Evolutionary conservation across 2,797 vertebrate species (phyloP).

Genomic region (Antennarius maculatus): DNA sequence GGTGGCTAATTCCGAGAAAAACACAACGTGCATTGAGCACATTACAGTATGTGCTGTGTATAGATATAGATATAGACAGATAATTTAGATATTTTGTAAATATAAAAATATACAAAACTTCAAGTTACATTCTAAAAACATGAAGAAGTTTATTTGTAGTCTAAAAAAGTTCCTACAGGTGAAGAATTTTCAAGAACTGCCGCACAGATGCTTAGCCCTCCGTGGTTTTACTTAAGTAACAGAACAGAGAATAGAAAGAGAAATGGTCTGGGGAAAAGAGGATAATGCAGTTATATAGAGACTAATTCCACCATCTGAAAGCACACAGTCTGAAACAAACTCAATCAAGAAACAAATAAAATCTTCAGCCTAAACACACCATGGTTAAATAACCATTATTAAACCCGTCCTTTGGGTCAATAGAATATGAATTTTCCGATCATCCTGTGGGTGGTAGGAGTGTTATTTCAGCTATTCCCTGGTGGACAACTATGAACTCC

Average conservation of each 20-base stretch:
- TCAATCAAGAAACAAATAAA: slow-evolving; percentile 60
- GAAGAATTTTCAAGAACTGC: no score
- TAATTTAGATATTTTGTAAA: no score
- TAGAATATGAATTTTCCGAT: slow-evolving; percentile 27
- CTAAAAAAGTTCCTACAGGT: no score
- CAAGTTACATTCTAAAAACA: no score
- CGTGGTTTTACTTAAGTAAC: slow-evolving; percentile 20
- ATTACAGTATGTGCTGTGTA: no score
- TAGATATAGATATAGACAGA: no score
- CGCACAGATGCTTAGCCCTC: slow-evolving; percentile 7
- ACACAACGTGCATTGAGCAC: no score
- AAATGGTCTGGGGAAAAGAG: slow-evolving; percentile 20
- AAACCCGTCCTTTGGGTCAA: slow-evolving; percentile 35
- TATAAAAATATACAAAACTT: no score
- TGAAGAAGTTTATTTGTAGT: no score
- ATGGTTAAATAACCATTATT: slow-evolving; percentile 43
- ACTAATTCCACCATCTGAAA: slow-evolving; percentile 54
- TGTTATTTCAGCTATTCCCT: slow-evolving; percentile 30
- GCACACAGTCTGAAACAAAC: slow-evolving; percentile 62
- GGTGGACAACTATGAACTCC: slow-evolving; percentile 47
- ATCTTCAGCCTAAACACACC: slow-evolving; percentile 46
- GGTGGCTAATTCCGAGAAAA: no score
- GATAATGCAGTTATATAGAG: slow-evolving; percentile 65
- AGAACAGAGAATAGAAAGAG: slow-evolving; percentile 15
- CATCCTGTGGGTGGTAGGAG: slow-evolving; percentile 29